A percentile compares a stretch with the other conserved stretches of the same genome.
Conservation (phyloP, 1,140 invertebrate genomes). For the Drosophila novamexicana region DNA sequence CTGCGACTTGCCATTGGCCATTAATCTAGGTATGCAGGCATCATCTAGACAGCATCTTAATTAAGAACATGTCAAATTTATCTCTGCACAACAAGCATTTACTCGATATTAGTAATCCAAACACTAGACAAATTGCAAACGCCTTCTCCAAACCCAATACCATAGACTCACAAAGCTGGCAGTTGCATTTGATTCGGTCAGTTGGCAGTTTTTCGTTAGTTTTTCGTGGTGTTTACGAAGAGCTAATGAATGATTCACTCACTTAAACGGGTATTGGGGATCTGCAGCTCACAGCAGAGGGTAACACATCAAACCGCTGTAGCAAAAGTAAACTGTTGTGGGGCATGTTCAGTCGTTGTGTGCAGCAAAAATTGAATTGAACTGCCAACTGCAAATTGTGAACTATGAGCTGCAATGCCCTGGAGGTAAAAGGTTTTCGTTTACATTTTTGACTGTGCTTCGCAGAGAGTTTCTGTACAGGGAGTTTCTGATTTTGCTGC, state of each 20-base stretch:
- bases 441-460: neutral
- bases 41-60: slow-evolving; percentile 74
- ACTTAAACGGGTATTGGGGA: slow-evolving; percentile 10
- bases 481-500: slow-evolving; percentile 2
- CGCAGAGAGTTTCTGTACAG: neutral
- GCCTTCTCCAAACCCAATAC: neutral
- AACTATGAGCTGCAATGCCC: slow-evolving; percentile 31
- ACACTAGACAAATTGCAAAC: slow-evolving; percentile 39
- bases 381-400: slow-evolving; percentile 49
- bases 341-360: slow-evolving; percentile 36
- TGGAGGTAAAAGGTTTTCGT: slow-evolving; percentile 12
- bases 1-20: slow-evolving; percentile 23
- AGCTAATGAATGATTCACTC: slow-evolving; percentile 30
- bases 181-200: slow-evolving; percentile 10
- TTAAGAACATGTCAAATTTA: slow-evolving; percentile 65
- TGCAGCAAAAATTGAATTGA: slow-evolving; percentile 65
- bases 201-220: slow-evolving; percentile 7
- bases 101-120: slow-evolving; percentile 33
- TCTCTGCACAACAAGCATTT: slow-evolving; percentile 60
- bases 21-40: slow-evolving; percentile 35
- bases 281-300: neutral
- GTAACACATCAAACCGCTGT: neutral
- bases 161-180: neutral
- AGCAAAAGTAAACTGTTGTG: neutral
- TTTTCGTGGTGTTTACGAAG: slow-evolving; percentile 12